Conservation (phyloP, 2,113 vertebrate genomes). For the Nesospiza acunhae region DNA sequence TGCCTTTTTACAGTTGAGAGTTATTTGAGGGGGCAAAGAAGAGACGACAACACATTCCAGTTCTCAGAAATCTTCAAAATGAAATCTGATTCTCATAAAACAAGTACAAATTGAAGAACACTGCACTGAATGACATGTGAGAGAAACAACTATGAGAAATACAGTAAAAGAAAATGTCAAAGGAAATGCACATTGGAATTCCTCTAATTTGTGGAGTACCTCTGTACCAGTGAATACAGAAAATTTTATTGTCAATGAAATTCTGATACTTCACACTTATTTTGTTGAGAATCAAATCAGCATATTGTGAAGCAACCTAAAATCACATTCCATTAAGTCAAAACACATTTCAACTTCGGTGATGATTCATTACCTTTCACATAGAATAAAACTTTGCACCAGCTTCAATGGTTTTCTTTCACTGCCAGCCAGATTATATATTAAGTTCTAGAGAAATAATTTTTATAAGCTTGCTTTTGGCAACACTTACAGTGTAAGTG, state of each 20-base stretch:
- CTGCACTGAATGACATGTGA: background rate
- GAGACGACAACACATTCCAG: background rate
- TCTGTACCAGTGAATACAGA: background rate
- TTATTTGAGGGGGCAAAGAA: background rate
- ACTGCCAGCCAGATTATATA: background rate
- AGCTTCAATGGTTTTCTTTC: background rate
- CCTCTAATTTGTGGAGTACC: no score
- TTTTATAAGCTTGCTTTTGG: background rate
- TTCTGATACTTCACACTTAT: background rate
- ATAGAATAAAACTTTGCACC: background rate
- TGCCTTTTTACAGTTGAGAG: background rate
- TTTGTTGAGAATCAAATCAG: background rate
- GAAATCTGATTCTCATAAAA: background rate
- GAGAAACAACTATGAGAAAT: fast-evolving
- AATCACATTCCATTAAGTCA: background rate
- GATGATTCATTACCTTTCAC: background rate
- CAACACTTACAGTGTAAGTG: background rate
- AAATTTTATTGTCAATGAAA: background rate
- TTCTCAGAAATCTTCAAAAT: background rate
- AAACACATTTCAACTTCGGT: background rate
- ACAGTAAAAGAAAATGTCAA: background rate
- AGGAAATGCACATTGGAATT: background rate
- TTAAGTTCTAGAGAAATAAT: background rate
- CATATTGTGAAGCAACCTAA: background rate
- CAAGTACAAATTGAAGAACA: background rate